phyloP scores from a whole-genome alignment of 2,113 vertebrate genomes.

The Arenaria interpres region DNA sequence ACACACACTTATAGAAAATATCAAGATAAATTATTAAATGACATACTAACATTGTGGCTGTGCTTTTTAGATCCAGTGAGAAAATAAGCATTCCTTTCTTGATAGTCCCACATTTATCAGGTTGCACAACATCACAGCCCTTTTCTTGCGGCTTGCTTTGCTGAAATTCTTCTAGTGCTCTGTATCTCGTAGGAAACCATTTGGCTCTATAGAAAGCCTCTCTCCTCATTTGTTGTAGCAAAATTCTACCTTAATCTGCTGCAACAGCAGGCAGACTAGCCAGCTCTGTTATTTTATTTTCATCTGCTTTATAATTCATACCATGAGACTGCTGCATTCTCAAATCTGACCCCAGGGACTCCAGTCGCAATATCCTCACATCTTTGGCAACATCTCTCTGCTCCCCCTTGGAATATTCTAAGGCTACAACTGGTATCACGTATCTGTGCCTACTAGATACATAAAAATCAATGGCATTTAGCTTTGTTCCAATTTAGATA shows the following conservation, averaged over 20 bases:
- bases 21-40: background rate
- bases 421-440: background rate
- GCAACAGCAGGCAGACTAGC: background rate
- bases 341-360: background rate
- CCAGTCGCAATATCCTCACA: background rate
- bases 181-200: background rate
- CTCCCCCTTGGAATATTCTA: background rate
- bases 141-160: background rate
- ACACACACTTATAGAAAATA: background rate
- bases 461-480: background rate
- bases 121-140: background rate
- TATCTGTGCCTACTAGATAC: background rate
- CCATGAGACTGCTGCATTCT: background rate
- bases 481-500: background rate
- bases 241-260: background rate
- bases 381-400: background rate
- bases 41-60: background rate
- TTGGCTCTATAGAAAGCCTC: background rate
- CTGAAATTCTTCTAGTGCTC: background rate
- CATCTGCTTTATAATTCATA: constrained; percentile 7
- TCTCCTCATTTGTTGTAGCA: background rate
- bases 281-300: background rate
- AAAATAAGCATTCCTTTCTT: background rate
- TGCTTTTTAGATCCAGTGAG: background rate
- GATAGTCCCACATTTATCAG: background rate